Conservation (phyloP, 2,888 invertebrate species). For the Laspeyria flexula region DNA sequence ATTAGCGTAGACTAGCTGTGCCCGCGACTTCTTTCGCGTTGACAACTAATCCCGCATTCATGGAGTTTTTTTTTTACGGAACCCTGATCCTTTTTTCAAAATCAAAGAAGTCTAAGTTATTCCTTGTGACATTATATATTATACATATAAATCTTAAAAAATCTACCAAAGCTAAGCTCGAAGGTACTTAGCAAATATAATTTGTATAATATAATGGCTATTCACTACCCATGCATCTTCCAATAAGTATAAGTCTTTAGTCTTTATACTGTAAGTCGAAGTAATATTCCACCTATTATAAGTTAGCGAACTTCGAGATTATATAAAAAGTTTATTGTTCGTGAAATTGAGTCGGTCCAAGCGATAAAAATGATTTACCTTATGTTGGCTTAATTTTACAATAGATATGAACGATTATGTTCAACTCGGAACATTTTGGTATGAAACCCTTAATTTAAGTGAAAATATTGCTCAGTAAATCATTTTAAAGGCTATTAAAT, state of each 20-base stretch:
- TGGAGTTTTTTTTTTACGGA: no score
- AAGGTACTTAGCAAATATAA: no score
- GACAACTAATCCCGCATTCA: no score
- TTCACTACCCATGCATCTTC: neutral
- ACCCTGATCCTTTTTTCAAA: no score
- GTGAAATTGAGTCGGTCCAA: constrained; percentile 43
- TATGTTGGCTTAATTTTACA: constrained; percentile 50
- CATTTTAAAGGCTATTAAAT: constrained; percentile 61
- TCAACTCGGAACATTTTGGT: constrained; percentile 38
- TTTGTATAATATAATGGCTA: no score
- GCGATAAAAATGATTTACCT: constrained; percentile 49
- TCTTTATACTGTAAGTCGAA: neutral
- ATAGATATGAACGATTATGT: constrained; percentile 44
- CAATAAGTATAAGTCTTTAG: neutral
- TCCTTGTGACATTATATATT: no score
- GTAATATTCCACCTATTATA: constrained; percentile 16
- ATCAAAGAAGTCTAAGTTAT: no score
- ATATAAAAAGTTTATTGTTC: constrained; percentile 43
- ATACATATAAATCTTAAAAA: no score
- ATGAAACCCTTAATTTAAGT: constrained; percentile 49
- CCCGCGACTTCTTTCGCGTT: no score
- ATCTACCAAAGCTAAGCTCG: no score
- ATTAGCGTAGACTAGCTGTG: no score
- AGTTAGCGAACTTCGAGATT: constrained; percentile 21
- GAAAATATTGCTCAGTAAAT: constrained; percentile 59